Conservation (phyloP, 1,140 invertebrate genomes). For the Nixonia krombeini region DNA sequence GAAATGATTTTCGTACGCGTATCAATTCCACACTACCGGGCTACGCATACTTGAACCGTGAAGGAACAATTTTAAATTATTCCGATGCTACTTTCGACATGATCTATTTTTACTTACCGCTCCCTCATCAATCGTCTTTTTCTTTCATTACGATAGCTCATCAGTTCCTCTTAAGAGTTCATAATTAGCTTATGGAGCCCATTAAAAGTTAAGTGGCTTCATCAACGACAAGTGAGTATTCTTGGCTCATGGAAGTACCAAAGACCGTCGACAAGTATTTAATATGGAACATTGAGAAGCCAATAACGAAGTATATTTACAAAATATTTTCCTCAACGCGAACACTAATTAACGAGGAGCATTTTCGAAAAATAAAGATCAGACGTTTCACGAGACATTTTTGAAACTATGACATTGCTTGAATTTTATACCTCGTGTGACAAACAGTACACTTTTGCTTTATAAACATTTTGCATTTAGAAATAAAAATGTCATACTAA, state of each 20-base stretch:
- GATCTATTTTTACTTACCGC: neutral
- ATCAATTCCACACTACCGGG: no score
- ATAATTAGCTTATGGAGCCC: conserved; percentile 63
- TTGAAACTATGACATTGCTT: no score
- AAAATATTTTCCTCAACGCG: no score
- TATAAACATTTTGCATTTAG: no score
- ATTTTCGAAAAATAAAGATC: no score
- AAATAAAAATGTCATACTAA: no score
- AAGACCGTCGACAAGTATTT: conserved; percentile 15
- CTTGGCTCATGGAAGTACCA: conserved; percentile 29
- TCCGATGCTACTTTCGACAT: neutral
- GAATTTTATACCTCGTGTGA: no score
- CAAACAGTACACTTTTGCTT: no score
- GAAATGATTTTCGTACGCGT: no score
- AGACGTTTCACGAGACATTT: no score
- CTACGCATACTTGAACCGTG: no score
- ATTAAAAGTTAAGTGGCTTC: conserved; percentile 61
- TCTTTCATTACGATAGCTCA: conserved; percentile 21
- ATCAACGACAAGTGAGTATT: conserved; percentile 49
- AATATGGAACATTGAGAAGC: conserved; percentile 2
- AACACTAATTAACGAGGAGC: no score
- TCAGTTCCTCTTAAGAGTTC: conserved; percentile 39
- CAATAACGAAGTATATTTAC: conserved; percentile 5
- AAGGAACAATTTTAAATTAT: neutral
- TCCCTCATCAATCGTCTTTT: conserved; percentile 17